Evolutionary conservation across 92 coral and sea anemone genomes (phyloP).

Genomic region (Siderastrea radians): DNA sequence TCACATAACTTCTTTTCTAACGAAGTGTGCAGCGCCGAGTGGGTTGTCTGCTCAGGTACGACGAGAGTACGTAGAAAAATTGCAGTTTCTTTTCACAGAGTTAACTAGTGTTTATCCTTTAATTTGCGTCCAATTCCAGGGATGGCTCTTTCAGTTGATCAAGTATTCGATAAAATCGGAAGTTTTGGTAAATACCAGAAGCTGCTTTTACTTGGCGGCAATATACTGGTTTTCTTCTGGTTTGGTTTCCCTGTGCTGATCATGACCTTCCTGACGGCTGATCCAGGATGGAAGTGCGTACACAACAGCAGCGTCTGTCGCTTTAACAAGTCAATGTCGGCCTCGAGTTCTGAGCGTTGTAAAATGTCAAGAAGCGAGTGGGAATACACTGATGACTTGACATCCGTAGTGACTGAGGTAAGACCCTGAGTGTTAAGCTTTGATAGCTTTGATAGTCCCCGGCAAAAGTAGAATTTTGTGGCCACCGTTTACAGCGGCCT

Average conservation of each 20-base stretch:
- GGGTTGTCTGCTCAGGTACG: no score
- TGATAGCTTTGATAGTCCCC: no score
- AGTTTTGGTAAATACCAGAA: constrained; percentile 71
- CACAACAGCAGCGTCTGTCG: constrained; percentile 72
- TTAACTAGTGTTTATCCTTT: background rate
- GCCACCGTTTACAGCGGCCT: no score
- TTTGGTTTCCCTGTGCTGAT: constrained; percentile 77
- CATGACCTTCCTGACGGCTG: constrained; percentile 79
- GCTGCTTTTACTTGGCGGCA: constrained; percentile 65
- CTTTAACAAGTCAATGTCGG: constrained; percentile 53
- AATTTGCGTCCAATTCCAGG: background rate
- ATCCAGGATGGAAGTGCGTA: constrained; percentile 84
- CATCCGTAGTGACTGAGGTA: constrained; percentile 84
- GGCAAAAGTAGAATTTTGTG: no score
- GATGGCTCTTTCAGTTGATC: constrained; percentile 75
- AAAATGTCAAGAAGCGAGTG: constrained; percentile 70
- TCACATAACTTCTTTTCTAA: no score
- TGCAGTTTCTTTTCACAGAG: no score
- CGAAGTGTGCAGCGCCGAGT: no score
- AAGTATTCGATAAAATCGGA: constrained; percentile 80
- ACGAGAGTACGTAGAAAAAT: no score
- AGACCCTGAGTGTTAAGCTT: background rate
- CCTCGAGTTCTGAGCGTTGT: constrained; percentile 70
- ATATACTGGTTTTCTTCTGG: constrained; percentile 59
- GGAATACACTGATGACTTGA: constrained; percentile 71